A percentile compares a stretch with the other conserved stretches of the same genome.
Conservation (phyloP, 2,113 vertebrate species). For the Dermatemys mawii region DNA sequence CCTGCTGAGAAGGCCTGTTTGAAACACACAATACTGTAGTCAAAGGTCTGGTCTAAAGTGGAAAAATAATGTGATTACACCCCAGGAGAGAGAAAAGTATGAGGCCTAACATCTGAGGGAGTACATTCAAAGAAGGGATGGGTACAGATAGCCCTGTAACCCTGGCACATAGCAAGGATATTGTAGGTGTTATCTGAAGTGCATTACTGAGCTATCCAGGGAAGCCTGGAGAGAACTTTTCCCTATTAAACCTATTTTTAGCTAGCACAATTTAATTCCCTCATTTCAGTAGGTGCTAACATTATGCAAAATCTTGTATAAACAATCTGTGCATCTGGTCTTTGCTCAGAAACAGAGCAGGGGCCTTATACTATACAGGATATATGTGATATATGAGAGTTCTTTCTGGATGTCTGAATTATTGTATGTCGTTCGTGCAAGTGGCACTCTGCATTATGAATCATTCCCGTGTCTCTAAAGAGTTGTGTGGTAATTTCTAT, state of each 20-base stretch:
- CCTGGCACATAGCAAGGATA: neutral
- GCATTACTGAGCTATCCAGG: neutral
- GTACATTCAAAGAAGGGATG: neutral
- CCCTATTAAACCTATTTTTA: neutral
- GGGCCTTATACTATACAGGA: neutral
- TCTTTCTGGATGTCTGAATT: neutral
- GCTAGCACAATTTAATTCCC: neutral
- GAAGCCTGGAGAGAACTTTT: neutral
- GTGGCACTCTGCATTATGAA: neutral
- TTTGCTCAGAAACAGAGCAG: neutral
- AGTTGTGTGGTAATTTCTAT: neutral
- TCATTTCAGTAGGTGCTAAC: neutral
- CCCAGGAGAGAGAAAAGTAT: accelerated
- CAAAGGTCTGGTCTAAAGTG: neutral
- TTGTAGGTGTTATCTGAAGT: neutral
- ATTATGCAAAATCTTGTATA: neutral
- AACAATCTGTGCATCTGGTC: accelerated
- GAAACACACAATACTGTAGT: neutral
- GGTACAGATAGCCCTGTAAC: neutral
- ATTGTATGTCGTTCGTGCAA: neutral
- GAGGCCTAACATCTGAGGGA: accelerated
- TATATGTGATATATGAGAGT: accelerated
- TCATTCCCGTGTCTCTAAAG: neutral
- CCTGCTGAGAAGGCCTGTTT: neutral
- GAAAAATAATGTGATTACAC: accelerated